Conservation (phyloP, 2,113 vertebrate species). For the Percina caprodes region DNA sequence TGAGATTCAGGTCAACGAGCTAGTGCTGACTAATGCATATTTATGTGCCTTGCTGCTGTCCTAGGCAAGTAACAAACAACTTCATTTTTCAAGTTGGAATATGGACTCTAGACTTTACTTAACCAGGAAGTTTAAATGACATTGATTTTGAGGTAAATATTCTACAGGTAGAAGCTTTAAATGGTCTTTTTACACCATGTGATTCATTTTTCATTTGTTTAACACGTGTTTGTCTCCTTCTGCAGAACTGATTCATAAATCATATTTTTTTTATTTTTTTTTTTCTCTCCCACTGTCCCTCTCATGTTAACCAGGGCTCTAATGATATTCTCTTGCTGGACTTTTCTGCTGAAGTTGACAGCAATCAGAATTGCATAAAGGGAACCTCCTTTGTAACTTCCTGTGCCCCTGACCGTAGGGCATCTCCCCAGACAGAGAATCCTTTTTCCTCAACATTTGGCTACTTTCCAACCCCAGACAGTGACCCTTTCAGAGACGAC, state of each 20-base stretch:
- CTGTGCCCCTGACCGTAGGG: slow-evolving; percentile 82
- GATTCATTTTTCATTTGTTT: slow-evolving; percentile 68
- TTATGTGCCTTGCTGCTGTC: background rate
- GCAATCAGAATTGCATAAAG: slow-evolving; percentile 93
- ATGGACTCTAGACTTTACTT: background rate
- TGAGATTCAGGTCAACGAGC: background rate
- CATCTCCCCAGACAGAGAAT: slow-evolving; percentile 86
- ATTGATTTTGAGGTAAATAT: background rate
- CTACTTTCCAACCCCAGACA: slow-evolving; percentile 92
- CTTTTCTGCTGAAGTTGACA: slow-evolving; percentile 94
- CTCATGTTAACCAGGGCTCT: slow-evolving; percentile 89
- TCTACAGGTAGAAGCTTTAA: slow-evolving; percentile 69
- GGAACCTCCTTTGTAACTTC: slow-evolving; percentile 87
- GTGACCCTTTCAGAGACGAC: slow-evolving; percentile 94
- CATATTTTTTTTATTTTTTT: slow-evolving; percentile 16
- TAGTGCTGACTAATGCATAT: background rate
- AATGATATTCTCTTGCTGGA: slow-evolving; percentile 97
- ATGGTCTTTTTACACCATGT: slow-evolving; percentile 41
- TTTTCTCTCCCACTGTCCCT: slow-evolving; percentile 74
- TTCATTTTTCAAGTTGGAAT: background rate
- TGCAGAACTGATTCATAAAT: slow-evolving; percentile 67
- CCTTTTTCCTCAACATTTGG: slow-evolving; percentile 88
- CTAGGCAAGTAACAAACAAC: background rate
- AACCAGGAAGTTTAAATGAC: background rate
- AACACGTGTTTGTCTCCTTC: slow-evolving; percentile 45